Base-by-base conservation (phyloP, 2,113 vertebrate species). In the Castor canadensis region DNA sequence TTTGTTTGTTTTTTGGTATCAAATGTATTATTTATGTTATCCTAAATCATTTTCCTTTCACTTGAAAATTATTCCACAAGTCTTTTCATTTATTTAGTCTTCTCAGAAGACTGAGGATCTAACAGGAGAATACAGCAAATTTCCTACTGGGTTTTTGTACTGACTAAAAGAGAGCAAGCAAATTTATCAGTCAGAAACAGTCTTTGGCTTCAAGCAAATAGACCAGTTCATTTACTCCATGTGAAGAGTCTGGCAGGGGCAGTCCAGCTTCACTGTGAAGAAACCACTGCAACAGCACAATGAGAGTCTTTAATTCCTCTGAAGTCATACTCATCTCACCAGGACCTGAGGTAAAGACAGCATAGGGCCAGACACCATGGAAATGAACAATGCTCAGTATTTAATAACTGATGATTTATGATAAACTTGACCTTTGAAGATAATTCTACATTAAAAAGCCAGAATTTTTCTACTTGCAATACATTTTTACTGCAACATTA, bases 111-210 rank as follows among this genome's bases (percentile, higher is more conserved):
- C 49, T 96, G 56, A 95, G 35, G 43, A 32, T 67, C 40, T 90
- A 69, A 90, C 76, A 87, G 30, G 3, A 95, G n/a, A 87, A 52
- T 56, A 54, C 0, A 64, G 85, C 32, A 76, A 92, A 88, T 88
- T 49, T 20, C 71, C 87, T 76, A 89, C 22, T 69, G 52, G 72
- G 72, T 9, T 92, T 96, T 84, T 85, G 17, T 73, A 90, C 64
- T 95, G 87, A 92, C 94, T 94, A 56, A 93, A 87, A 91, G 20
- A 80, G 28, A 90, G 56, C 81, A 92, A 92, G 93, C 85, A 96
- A 91, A 96, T 82, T 95, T 95, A 97, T 95, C 89, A 96, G 76
- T 90, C 95, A 92, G 87, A 95, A 96, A 96, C 90, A 95, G 87
- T 88, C 26, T 58, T 93, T 92, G 72, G 38, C 84, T 89, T 92